phyloP scores from a whole-genome alignment of 2,888 invertebrate genomes.

The Yponomeuta sedellus region DNA sequence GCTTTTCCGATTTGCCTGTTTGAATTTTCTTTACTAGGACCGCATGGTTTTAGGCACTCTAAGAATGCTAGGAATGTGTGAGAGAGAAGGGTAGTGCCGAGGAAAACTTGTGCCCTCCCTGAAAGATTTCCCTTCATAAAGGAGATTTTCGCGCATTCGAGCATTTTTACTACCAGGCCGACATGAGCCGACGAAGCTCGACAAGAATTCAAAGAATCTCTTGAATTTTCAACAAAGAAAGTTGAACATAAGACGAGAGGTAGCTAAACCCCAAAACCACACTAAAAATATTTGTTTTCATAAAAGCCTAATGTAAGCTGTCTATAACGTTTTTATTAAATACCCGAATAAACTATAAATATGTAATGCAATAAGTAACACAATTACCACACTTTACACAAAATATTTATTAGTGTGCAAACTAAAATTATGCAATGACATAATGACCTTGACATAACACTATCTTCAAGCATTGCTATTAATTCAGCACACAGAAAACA shows the following conservation, averaged over 20 bases:
- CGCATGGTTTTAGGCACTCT: slow-evolving; percentile 39
- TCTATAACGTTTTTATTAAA: too few species aligned
- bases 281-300: too few species aligned
- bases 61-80: slow-evolving; percentile 52
- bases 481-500: too few species aligned
- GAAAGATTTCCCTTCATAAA: slow-evolving; percentile 44
- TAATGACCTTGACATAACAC: too few species aligned
- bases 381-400: too few species aligned
- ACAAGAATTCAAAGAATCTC: slow-evolving; percentile 39
- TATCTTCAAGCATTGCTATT: too few species aligned
- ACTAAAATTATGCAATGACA: too few species aligned
- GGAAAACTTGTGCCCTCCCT: slow-evolving; percentile 28
- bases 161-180: slow-evolving; percentile 65
- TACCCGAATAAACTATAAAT: too few species aligned
- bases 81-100: slow-evolving; percentile 27
- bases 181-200: slow-evolving; percentile 35
- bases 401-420: too few species aligned
- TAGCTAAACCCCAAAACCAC: too few species aligned
- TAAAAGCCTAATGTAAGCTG: too few species aligned
- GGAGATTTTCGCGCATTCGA: slow-evolving; percentile 73
- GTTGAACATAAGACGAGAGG: not conserved
- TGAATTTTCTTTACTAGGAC: slow-evolving; percentile 68
- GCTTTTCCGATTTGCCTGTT: slow-evolving; percentile 62
- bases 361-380: too few species aligned
- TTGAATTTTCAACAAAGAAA: slow-evolving; percentile 16